phyloP scores from a whole-genome alignment of 2,888 invertebrate species.

The Augiades crinisus region DNA sequence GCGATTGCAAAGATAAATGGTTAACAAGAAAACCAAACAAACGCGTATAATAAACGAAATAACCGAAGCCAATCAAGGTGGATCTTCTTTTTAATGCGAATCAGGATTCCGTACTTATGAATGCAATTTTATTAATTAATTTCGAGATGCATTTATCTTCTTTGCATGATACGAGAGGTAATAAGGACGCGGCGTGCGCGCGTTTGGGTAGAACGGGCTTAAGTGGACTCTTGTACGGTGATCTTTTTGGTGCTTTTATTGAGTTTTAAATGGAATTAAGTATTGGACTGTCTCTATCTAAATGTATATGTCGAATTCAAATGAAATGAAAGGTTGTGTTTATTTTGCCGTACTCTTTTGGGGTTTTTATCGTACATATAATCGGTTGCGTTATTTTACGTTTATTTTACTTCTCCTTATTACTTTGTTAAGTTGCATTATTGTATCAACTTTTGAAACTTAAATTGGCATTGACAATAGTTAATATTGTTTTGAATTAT shows the following conservation, averaged over 20 bases:
- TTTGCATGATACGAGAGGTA: slow-evolving; percentile 65
- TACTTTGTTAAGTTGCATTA: too few relatives aligned
- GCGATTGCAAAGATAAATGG: slow-evolving; percentile 35
- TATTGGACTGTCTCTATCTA: too few relatives aligned
- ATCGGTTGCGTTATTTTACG: too few relatives aligned
- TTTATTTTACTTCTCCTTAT: too few relatives aligned
- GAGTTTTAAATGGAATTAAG: too few relatives aligned
- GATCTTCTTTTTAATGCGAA: slow-evolving; percentile 41
- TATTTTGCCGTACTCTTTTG: too few relatives aligned
- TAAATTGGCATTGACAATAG: too few relatives aligned
- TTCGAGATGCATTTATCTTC: slow-evolving; percentile 72
- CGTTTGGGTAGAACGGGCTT: slow-evolving; percentile 51
- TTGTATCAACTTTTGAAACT: too few relatives aligned
- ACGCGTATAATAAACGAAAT: slow-evolving; percentile 42
- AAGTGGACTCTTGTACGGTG: slow-evolving; percentile 36
- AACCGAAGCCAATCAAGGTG: slow-evolving; percentile 49
- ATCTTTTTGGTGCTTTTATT: slow-evolving; percentile 15
- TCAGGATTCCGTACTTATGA: slow-evolving; percentile 45
- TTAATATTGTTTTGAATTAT: too few relatives aligned
- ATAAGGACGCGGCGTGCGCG: slow-evolving; percentile 56
- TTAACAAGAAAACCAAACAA: slow-evolving; percentile 38
- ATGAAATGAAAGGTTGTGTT: too few relatives aligned
- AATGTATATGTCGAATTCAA: too few relatives aligned
- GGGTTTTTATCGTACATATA: too few relatives aligned
- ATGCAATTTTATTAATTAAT: slow-evolving; percentile 76